Conservation (phyloP, 1,140 invertebrate species). For the Littorina saxatilis region DNA sequence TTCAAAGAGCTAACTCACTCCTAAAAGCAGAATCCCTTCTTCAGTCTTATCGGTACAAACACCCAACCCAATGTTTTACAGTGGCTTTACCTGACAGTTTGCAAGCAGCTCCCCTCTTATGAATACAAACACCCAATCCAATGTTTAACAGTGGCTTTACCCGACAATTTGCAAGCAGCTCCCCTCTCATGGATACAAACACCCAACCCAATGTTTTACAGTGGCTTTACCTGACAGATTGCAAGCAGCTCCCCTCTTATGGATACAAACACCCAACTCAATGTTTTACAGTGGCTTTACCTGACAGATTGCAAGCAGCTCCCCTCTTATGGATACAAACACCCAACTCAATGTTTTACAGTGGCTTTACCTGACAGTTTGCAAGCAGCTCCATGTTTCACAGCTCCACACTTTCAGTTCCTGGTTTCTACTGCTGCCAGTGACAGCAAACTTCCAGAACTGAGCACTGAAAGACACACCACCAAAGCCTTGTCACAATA, state of each 20-base stretch:
- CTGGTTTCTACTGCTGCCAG: conserved; percentile 91
- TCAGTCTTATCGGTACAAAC: not conserved
- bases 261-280: not conserved
- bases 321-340: conserved; percentile 76
- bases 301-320: conserved; percentile 71
- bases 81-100: not conserved
- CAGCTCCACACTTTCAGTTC: conserved; percentile 96
- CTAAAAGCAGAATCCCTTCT: too few species aligned
- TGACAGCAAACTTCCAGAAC: conserved; percentile 96
- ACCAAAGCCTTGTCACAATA: too few species aligned
- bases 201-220: not conserved
- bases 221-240: not conserved
- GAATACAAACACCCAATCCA: not conserved
- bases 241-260: not conserved
- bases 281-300: not conserved
- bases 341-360: conserved; percentile 85
- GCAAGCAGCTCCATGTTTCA: conserved; percentile 93
- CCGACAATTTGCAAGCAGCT: not conserved
- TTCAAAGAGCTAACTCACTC: not conserved
- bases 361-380: conserved; percentile 84
- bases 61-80: not conserved
- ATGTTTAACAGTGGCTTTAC: not conserved
- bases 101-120: not conserved
- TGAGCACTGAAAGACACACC: conserved; percentile 80
- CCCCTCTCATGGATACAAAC: not conserved